Evolutionary conservation across 2,888 invertebrate species (phyloP), one percentile per base, ranked within the genome.

Genomic region (Campoplex capitator): DNA sequence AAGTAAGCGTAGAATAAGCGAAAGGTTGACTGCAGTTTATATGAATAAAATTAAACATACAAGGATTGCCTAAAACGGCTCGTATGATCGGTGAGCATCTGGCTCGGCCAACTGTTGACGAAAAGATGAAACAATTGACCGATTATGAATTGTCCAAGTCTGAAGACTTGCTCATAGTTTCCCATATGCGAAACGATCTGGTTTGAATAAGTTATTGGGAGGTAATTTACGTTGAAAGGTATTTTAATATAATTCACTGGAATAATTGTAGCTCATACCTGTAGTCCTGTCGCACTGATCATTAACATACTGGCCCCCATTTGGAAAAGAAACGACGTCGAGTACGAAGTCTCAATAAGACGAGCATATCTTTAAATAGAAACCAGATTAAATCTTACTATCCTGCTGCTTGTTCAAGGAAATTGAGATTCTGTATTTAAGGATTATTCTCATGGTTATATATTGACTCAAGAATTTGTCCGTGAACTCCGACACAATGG

Each of bases 81-180:
- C 71, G 88, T 86, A 28, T 87, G 83, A 51, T 89, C 80, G 51
- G 89, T 86, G 9, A 90, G 78, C 78, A 86, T 65, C 38, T 90
- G 88, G 35, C 88, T 83, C 11, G 85, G 87, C 76, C 74, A 90
- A 76, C 88, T 88, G 51, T 86, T 87, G 70, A 85, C 86, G 54
- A 87, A 87, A 35, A 89, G 88, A 75, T 89, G 87, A 68, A 83
- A 67, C 16, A 88, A 68, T 13, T 86, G 83, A 35, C 85, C 86
- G 6, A 86, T 9, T 28, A 87, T 80, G 23, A 88, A 86, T 56
- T 86, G 80, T 9, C 77, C 48, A 28, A 82, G 80, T 67, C 85
- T 85, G 9, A 88, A 68, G 4, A 65, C 70, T 68, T 89, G 87
- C 32, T 68, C 68, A 6, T 77, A 71, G 45, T 78, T 51, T 81